Evolutionary conservation across 2,113 vertebrate genomes (phyloP), one percentile per base, ranked within the genome.

Genomic region (Semicossyphus pulcher): DNA sequence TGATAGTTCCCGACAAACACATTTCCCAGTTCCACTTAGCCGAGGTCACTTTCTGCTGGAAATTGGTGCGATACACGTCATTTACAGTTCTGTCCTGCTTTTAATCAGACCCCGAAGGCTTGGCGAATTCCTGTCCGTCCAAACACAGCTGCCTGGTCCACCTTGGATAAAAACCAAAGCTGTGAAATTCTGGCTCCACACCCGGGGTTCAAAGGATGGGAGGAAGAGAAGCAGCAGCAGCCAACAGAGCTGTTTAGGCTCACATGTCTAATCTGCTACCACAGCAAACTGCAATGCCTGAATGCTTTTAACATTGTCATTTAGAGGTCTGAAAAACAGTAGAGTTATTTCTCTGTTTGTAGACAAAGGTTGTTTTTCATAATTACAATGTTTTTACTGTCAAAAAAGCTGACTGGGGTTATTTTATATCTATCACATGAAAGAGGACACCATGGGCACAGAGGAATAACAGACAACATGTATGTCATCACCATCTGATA

Each of bases 111-210:
- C n/a, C 45, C 62, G 48, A 21, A 64, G 53, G 34, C 69, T 74
- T 26, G 10, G 48, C 68, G 61, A 76, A 78, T 78, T 76, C 78
- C 65, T 75, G 36, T 65, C 54, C 66, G 54, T 80, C 70, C 60
- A 88, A 86, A 89, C 76, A 83, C 71, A 85, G 79, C 77, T 85
- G 71, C 66, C 41, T 44, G 41, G 41, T 78, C 4, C 36, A 26
- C 54, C 62, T 28, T 76, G 81, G 83, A 82, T 39, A 18, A 58
- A 4, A 69, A 60, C 53, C 8, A 81, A 63, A 62, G 48, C 72
- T 41, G 37, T 42, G 36, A 66, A 72, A 71, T 62, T 16, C 57
- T 75, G 75, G 6, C 56, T 61, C 32, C 20, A 48, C 64, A 61
- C 34, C 20, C 42, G 48, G 0, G n/a, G 16, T 52, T 52, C 53